phyloP scores from a whole-genome alignment of 2,113 vertebrate genomes.

The Mus spicilegus region DNA sequence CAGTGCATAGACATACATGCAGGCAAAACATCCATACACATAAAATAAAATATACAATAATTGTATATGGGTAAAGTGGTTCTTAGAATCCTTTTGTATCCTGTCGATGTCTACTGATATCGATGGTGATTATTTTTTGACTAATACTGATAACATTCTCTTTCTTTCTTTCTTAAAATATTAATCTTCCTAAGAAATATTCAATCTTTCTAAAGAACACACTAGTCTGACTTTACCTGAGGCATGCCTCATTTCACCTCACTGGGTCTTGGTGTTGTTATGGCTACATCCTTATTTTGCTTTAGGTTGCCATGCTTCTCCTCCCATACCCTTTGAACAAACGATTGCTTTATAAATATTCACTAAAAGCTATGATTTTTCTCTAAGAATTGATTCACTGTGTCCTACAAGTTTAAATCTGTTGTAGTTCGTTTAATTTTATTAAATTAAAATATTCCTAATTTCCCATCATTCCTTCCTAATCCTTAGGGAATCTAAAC shows the following conservation, averaged over 20 bases:
- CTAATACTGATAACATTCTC: not conserved
- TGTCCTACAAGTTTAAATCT: not conserved
- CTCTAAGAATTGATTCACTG: not conserved
- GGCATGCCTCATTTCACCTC: not conserved
- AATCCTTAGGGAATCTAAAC: not conserved
- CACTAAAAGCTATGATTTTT: not conserved
- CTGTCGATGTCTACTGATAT: fast-evolving
- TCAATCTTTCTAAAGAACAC: not conserved
- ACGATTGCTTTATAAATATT: not conserved
- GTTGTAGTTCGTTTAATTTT: not conserved
- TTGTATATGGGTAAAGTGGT: not conserved
- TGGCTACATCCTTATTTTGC: not conserved
- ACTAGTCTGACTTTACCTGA: not conserved
- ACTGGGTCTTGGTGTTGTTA: not conserved
- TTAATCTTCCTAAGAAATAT: not conserved
- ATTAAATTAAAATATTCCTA: not conserved
- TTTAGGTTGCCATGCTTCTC: not conserved
- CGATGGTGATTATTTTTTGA: not conserved
- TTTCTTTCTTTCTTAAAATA: not conserved
- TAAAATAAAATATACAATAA: not conserved
- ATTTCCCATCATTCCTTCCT: not conserved
- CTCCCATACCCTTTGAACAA: not conserved
- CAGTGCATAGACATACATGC: not conserved
- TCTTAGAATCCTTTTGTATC: fast-evolving
- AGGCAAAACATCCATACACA: not conserved